Base-by-base conservation (phyloP, 2,113 vertebrate species). In the Australoheros scitulus region DNA sequence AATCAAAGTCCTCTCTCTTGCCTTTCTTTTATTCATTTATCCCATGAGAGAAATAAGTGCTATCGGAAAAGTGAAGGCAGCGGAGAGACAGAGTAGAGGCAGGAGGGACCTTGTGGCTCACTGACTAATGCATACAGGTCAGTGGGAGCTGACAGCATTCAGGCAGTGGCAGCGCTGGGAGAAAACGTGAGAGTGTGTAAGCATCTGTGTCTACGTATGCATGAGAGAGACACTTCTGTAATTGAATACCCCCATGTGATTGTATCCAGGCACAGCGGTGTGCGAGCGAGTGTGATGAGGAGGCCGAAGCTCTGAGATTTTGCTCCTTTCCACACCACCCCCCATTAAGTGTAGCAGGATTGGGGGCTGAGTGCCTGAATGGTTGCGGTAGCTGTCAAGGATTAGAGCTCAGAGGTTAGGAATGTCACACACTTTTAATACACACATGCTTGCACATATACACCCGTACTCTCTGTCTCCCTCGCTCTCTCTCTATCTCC, bases 121-220 rank as follows among this genome's bases (percentile, higher is more conserved):
- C 72, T 84, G 74, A 84, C 86, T 88, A 83, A 90, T 91, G 90
- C 80, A 90, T 61, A 83, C 88, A 86, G 92, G 90, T 92, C 89
- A 93, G 78, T 10, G 61, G 3, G 24, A 87, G 64, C 80, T 80
- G 81, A 89, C 86, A 87, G 85, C 57, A 78, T 70, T 84, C 74
- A 60, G 79, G 79, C 83, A 63, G 82, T 36, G 15, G 78, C 61
- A 63, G 34, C 11, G 32, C 56, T 80, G 80, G 60, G 29, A 82
- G 81, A 29, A 68, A 83, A 78, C 3, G 59, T 47, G 60, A 81
- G 79, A 24, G 72, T 70, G 74, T 86, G 36, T n/a, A 29, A 68
- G 63, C 26, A 58, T 89, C 55, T 84, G 79, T 78, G 64, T 75
- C 70, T 88, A 70, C 58, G 75, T 82, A 83, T 82, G 81, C 65